A percentile compares a stretch with the other conserved stretches of the same genome.
phyloP scores from a whole-genome alignment of 2,797 vertebrate genomes.

The Sciaenops ocellatus region DNA sequence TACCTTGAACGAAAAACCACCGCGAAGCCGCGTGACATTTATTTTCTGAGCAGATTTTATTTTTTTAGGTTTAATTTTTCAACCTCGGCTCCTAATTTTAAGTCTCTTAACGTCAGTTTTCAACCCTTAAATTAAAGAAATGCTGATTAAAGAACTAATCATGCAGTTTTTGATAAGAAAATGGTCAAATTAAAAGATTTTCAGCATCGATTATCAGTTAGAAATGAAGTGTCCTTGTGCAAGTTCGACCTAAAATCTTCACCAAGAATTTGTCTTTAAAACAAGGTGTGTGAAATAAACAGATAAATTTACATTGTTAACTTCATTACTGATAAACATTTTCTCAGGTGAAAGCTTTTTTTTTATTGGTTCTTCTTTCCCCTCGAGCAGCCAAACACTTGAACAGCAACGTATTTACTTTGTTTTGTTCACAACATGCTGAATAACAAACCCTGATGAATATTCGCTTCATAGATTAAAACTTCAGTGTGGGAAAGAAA shows the following conservation, averaged over 20 bases:
- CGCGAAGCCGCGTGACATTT: too few species aligned
- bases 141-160: neutral
- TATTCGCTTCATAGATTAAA: neutral
- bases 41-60: neutral
- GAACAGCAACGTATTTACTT: neutral
- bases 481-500: neutral
- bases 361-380: neutral
- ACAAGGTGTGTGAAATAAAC: slow-evolving; percentile 26
- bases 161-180: neutral
- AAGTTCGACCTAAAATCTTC: neutral
- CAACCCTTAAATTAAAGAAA: neutral
- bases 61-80: neutral
- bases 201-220: neutral
- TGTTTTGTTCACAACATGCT: slow-evolving; percentile 14
- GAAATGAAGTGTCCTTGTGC: neutral
- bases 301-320: slow-evolving; percentile 7
- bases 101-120: neutral
- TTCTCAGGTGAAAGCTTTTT: neutral
- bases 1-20: too few species aligned
- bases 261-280: slow-evolving; percentile 15
- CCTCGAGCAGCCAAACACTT: neutral
- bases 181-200: neutral
- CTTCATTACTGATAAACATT: neutral
- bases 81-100: neutral
- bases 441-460: slow-evolving; percentile 7